Evolutionary conservation across 2,113 vertebrate species (phyloP).

Genomic region (Caranx melampygus): DNA sequence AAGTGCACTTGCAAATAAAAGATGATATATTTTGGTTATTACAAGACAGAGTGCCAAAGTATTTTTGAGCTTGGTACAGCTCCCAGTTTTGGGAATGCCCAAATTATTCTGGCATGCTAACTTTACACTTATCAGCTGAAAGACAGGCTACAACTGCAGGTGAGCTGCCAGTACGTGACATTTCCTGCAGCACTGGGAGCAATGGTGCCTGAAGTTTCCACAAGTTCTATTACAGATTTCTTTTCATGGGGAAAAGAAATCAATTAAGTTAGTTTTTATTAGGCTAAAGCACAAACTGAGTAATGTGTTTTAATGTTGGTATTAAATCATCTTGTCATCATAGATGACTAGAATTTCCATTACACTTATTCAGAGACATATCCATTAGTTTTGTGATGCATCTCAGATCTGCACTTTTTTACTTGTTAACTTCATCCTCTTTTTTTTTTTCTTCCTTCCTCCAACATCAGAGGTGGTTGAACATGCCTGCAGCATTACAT

Average conservation of each 20-base stretch:
- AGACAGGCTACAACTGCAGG: conserved; percentile 44
- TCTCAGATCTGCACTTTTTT: neutral
- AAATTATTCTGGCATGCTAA: conserved; percentile 45
- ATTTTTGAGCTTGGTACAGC: conserved; percentile 38
- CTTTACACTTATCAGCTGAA: conserved; percentile 55
- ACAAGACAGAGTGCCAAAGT: conserved; percentile 13
- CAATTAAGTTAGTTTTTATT: conserved; percentile 5
- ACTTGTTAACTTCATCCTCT: conserved; percentile 34
- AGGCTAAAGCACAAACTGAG: neutral
- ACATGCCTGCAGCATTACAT: conserved; percentile 96
- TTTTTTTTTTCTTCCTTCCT: neutral
- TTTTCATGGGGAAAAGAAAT: conserved; percentile 7
- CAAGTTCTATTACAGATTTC: conserved; percentile 23
- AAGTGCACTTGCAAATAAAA: conserved; percentile 27
- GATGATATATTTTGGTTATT: conserved; percentile 32
- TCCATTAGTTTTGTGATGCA: neutral
- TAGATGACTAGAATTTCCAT: neutral
- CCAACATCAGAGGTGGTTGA: conserved; percentile 95
- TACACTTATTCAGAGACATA: neutral
- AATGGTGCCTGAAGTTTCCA: conserved; percentile 25
- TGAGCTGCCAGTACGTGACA: conserved; percentile 40
- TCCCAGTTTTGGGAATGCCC: conserved; percentile 44
- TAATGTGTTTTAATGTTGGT: neutral
- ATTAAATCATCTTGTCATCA: neutral
- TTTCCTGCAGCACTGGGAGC: conserved; percentile 8